Percentiles rank a stretch among this genome's conserved stretches.
Evolutionary conservation across 2,888 invertebrate species (phyloP).

Genomic region (Pediacus dermestoides): DNA sequence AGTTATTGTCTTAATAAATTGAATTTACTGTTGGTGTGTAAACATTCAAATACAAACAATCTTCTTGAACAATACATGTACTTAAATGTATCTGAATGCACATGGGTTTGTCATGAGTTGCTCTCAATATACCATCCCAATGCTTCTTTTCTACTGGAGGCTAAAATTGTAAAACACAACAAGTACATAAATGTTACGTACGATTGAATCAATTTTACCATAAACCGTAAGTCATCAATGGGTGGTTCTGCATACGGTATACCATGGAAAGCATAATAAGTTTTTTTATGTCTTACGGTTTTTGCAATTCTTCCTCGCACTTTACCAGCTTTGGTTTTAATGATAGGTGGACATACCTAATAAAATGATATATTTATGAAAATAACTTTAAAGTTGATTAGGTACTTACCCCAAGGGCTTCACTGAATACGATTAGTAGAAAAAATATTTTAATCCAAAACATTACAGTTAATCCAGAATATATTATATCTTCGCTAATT

Average conservation of each 20-base stretch:
- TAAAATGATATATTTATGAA: too few relatives aligned
- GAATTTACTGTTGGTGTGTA: slow-evolving; percentile 1
- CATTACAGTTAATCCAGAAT: too few relatives aligned
- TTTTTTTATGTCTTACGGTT: slow-evolving; percentile 20
- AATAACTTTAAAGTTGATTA: too few relatives aligned
- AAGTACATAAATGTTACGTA: background rate
- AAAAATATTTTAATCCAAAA: too few relatives aligned
- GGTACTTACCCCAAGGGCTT: too few relatives aligned
- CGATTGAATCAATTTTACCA: slow-evolving; percentile 20
- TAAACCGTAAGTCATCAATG: slow-evolving; percentile 27
- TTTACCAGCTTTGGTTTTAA: slow-evolving; percentile 24
- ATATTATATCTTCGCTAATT: too few relatives aligned
- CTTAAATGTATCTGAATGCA: background rate
- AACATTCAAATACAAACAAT: slow-evolving; percentile 4
- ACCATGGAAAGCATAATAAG: slow-evolving; percentile 31
- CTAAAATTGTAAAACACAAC: background rate
- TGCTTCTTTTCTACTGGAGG: background rate
- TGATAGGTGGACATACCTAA: too few relatives aligned
- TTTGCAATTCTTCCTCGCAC: slow-evolving; percentile 25
- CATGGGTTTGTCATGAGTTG: background rate
- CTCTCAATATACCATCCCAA: slow-evolving; percentile 1
- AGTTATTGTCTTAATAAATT: background rate
- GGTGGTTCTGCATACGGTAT: slow-evolving; percentile 35
- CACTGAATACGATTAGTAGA: too few relatives aligned
- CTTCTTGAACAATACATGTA: slow-evolving; percentile 2